A percentile compares a stretch with the other conserved stretches of the same genome.
Conservation (phyloP, 1,140 invertebrate genomes). For the Drosophila virilis region DNA sequence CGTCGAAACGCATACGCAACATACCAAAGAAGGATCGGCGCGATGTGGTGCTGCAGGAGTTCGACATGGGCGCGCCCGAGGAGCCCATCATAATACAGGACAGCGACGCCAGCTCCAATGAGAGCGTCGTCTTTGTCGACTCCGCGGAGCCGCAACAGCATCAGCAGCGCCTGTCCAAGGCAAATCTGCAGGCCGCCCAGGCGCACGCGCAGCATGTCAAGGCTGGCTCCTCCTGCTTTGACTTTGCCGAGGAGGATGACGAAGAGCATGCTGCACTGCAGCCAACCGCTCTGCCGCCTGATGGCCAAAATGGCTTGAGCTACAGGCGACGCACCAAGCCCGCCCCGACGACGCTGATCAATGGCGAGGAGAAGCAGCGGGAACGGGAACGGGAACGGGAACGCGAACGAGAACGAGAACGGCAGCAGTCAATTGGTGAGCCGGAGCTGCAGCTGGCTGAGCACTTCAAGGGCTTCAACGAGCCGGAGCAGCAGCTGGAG, state of each 20-base stretch:
- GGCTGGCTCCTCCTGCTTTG: constrained; percentile 57
- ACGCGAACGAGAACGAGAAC: constrained; percentile 24
- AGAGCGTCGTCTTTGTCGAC: constrained; percentile 67
- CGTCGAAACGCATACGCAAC: constrained; percentile 62
- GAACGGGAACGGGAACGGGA: constrained; percentile 19
- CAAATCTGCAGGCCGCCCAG: not conserved
- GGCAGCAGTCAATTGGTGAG: not conserved
- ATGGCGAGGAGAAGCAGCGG: constrained; percentile 24
- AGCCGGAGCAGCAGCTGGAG: not conserved
- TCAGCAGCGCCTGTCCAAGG: constrained; percentile 2
- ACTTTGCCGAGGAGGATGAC: constrained; percentile 67
- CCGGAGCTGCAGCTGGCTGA: not conserved
- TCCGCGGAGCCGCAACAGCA: constrained; percentile 26
- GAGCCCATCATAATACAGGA: constrained; percentile 67
- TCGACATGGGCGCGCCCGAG: constrained; percentile 33
- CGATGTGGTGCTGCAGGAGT: constrained; percentile 63
- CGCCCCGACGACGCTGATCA: not conserved
- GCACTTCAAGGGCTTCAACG: not conserved
- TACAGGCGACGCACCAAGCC: constrained; percentile 25
- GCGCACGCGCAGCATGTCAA: not conserved
- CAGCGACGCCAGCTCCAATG: constrained; percentile 68
- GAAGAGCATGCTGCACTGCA: constrained; percentile 6
- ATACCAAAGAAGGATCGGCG: constrained; percentile 83
- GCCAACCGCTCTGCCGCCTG: not conserved
- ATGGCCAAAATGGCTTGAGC: constrained; percentile 26